A percentile compares a stretch with the other conserved stretches of the same genome.
These are phyloP conservation scores for Calypte anna DNA, from an alignment of 2,113 vertebrate genomes.

Conservation along the genomic window DNA sequence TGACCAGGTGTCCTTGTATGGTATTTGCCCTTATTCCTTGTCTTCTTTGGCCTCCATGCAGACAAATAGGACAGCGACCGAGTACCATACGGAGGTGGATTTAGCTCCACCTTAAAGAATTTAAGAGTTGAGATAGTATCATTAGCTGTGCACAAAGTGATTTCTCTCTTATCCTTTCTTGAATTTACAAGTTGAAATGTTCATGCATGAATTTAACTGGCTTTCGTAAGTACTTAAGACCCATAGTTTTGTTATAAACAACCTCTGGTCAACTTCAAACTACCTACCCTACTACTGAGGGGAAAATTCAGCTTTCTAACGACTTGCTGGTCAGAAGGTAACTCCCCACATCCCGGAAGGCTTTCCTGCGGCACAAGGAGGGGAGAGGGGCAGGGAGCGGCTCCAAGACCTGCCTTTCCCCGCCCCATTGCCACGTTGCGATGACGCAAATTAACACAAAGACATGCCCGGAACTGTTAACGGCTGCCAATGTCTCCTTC, in stretches of 20 bases:
- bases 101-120: constrained; percentile 72
- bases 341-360: not conserved
- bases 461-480: not conserved
- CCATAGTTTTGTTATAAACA: constrained; percentile 39
- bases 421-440: not conserved
- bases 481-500: not conserved
- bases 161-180: constrained; percentile 86
- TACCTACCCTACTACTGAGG: not conserved
- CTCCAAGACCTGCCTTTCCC: not conserved
- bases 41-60: not conserved
- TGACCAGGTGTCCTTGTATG: not conserved
- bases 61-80: not conserved
- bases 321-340: not conserved
- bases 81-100: constrained; percentile 34
- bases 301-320: not conserved
- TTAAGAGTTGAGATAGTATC: constrained; percentile 75
- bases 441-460: not conserved
- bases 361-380: not conserved
- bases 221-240: constrained; percentile 76
- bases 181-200: constrained; percentile 87
- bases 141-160: constrained; percentile 82
- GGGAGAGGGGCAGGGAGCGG: not conserved
- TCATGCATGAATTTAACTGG: constrained; percentile 90
- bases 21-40: not conserved
- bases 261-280: not conserved